A percentile compares a stretch with the other conserved stretches of the same genome.
phyloP scores from a whole-genome alignment of 2,888 invertebrate species.

The Syrista parreyssii region DNA sequence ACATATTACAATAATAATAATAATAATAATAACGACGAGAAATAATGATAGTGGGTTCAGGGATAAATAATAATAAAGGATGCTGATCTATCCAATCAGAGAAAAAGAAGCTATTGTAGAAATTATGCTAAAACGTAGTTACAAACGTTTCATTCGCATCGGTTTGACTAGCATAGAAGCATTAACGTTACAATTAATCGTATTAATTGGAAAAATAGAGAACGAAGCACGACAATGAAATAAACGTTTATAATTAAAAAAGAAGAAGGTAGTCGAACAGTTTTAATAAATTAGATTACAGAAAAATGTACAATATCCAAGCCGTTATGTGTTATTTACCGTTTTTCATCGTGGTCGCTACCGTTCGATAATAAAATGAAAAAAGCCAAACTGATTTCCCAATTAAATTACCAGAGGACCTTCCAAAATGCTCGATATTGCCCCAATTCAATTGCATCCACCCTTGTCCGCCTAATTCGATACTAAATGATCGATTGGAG shows the following conservation, averaged over 20 bases:
- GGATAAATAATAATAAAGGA: constrained; percentile 23
- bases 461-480: neutral
- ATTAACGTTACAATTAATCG: constrained; percentile 43
- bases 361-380: neutral
- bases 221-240: constrained; percentile 16
- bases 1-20: constrained; percentile 57
- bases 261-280: constrained; percentile 15
- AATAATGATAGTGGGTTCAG: constrained; percentile 25
- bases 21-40: constrained; percentile 48
- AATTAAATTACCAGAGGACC: neutral
- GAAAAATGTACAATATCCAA: constrained; percentile 43
- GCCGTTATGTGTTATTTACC: constrained; percentile 33
- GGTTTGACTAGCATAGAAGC: constrained; percentile 61
- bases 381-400: neutral
- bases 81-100: constrained; percentile 46
- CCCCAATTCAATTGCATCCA: neutral
- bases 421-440: too few relatives aligned
- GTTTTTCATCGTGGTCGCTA: neutral
- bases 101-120: constrained; percentile 43
- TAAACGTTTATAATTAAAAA: constrained; percentile 9
- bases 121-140: constrained; percentile 46
- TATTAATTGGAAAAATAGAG: constrained; percentile 32
- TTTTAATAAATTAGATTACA: constrained; percentile 48
- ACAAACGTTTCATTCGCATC: constrained; percentile 52
- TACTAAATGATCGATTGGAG: neutral